Conservation (phyloP, 37 sponge, comb jelly and placozoan species). For the Beroe forskalii region DNA sequence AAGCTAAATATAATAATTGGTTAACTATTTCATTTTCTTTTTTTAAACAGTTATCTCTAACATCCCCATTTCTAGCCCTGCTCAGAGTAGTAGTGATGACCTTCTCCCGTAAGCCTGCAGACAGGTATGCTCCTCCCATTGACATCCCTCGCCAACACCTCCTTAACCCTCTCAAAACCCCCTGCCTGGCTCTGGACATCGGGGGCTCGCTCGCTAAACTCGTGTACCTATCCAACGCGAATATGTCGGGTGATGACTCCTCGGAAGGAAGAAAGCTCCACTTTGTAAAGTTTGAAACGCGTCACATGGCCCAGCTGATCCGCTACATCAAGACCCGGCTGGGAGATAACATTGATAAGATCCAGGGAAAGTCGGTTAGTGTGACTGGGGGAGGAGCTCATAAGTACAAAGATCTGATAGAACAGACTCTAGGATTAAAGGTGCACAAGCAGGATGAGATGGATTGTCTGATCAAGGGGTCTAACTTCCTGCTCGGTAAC, state of each 20-base stretch:
- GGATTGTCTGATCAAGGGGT: slow-evolving; percentile 81
- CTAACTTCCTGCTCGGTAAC: slow-evolving; percentile 79
- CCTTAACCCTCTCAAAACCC: neutral
- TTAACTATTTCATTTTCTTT: too few species aligned
- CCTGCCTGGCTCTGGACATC: slow-evolving; percentile 38
- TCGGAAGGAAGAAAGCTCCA: neutral
- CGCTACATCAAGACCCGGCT: slow-evolving; percentile 45
- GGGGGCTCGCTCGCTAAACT: slow-evolving; percentile 56
- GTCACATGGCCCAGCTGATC: neutral
- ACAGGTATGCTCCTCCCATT: slow-evolving; percentile 54
- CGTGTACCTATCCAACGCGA: slow-evolving; percentile 6
- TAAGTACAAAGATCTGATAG: slow-evolving; percentile 28
- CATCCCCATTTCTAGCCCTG: too few species aligned
- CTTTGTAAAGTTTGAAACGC: slow-evolving; percentile 59
- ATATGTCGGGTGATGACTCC: neutral
- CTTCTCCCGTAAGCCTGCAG: neutral
- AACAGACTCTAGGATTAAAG: slow-evolving; percentile 69
- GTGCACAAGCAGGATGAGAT: slow-evolving; percentile 90
- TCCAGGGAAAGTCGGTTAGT: neutral
- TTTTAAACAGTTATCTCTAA: too few species aligned
- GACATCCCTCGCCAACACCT: slow-evolving; percentile 26
- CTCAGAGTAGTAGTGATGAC: too few species aligned
- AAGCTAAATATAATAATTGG: too few species aligned
- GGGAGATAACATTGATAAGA: slow-evolving; percentile 32
- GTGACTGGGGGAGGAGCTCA: slow-evolving; percentile 54